A percentile compares a stretch with the other conserved stretches of the same genome.
Evolutionary conservation across 2,888 invertebrate species (phyloP).

Genomic region (Monochamus alternatus): DNA sequence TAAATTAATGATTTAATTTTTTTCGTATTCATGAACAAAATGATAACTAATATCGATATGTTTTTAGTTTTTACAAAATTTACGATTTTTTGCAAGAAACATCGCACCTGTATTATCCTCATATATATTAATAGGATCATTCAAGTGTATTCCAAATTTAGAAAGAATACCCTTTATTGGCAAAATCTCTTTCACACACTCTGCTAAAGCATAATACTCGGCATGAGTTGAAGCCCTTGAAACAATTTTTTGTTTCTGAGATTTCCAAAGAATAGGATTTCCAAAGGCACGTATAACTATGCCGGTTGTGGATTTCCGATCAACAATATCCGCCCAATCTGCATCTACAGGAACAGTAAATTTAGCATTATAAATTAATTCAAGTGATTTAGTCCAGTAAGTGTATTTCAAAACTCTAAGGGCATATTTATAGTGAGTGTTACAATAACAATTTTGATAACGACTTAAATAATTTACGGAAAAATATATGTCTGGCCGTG

Average conservation of each 20-base stretch:
- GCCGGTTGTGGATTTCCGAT: too few relatives aligned
- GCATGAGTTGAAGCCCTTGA: neutral
- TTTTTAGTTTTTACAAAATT: neutral
- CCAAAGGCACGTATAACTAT: neutral
- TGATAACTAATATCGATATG: constrained; percentile 5
- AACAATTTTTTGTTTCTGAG: constrained; percentile 4
- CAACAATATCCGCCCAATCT: too few relatives aligned
- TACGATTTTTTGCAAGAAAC: neutral
- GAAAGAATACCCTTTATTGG: constrained; percentile 2
- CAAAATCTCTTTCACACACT: neutral
- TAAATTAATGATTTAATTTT: neutral
- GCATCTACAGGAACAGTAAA: too few relatives aligned
- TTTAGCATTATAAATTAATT: too few relatives aligned
- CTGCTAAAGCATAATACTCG: neutral
- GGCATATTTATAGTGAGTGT: constrained; percentile 1
- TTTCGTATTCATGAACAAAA: neutral
- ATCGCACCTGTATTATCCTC: neutral
- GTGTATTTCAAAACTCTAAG: neutral
- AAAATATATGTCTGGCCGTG: neutral
- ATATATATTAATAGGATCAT: too few relatives aligned
- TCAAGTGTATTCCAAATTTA: too few relatives aligned
- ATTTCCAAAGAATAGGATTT: neutral
- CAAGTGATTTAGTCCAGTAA: too few relatives aligned
- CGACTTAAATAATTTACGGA: neutral
- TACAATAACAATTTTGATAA: neutral